Evolutionary conservation across 2,113 vertebrate species (phyloP).

Genomic region (Sylvilagus bachmani): DNA sequence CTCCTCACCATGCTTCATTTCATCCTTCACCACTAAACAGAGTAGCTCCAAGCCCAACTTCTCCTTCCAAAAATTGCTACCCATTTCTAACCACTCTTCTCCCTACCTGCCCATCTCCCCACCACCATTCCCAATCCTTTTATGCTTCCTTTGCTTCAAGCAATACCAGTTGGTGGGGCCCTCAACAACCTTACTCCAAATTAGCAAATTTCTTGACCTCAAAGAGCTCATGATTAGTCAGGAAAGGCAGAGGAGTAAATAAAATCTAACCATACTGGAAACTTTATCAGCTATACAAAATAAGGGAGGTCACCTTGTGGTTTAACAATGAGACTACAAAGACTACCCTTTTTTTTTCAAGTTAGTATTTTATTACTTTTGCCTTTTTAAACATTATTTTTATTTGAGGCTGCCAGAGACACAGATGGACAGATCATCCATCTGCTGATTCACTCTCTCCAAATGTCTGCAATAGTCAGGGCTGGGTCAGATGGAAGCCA

Average conservation of each 20-base stretch:
- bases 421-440: no score
- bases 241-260: not conserved
- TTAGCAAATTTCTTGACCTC: not conserved
- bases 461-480: no score
- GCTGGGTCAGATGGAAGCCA: no score
- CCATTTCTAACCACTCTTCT: not conserved
- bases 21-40: not conserved
- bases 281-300: not conserved
- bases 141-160: not conserved
- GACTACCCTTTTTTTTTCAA: no score
- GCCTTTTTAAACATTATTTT: no score
- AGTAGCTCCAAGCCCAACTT: not conserved
- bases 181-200: not conserved
- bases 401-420: no score
- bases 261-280: not conserved
- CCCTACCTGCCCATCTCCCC: no score
- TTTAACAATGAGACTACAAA: not conserved
- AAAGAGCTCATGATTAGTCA: not conserved
- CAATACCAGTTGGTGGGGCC: not conserved
- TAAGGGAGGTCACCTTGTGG: not conserved
- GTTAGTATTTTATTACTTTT: no score
- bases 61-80: not conserved
- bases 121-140: not conserved
- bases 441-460: no score
- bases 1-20: not conserved